Conservation (phyloP, 2,113 vertebrate species). For the Acanthochromis polyacanthus region DNA sequence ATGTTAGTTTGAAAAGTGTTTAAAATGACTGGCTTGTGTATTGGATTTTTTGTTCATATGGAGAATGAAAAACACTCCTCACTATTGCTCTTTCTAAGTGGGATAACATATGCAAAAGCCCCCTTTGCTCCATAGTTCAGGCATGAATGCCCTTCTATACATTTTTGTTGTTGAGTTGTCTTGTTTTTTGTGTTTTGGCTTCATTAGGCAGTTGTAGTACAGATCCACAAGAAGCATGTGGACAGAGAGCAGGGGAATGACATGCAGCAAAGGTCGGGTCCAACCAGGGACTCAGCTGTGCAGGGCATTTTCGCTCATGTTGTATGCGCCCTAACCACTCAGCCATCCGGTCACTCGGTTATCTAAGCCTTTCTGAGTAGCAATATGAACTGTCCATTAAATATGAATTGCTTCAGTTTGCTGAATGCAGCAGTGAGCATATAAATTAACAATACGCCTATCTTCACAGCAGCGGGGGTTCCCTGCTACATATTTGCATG, state of each 20-base stretch:
- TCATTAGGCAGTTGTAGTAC: neutral
- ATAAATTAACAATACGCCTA: slow-evolving; percentile 19
- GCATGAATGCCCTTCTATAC: no score
- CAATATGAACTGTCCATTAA: slow-evolving; percentile 36
- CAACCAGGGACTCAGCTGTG: neutral
- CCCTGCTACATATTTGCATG: neutral
- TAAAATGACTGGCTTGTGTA: no score
- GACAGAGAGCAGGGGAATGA: slow-evolving; percentile 9
- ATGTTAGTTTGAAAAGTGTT: no score
- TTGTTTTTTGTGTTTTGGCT: neutral
- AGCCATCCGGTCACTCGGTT: slow-evolving; percentile 4
- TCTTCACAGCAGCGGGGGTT: neutral
- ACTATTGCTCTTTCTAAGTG: no score
- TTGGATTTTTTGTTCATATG: no score
- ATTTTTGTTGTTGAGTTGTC: no score
- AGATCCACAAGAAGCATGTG: neutral
- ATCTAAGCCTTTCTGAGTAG: neutral
- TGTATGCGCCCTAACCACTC: neutral
- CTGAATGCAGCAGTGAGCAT: neutral
- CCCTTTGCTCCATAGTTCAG: no score
- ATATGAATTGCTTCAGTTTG: slow-evolving; percentile 23
- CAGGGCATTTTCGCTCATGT: neutral
- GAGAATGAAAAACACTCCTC: no score
- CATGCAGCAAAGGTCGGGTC: neutral
- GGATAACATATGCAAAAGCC: no score